A percentile compares a stretch with the other conserved stretches of the same genome.
Conservation (phyloP, 2,113 vertebrate species). For the Pitta sordida region DNA sequence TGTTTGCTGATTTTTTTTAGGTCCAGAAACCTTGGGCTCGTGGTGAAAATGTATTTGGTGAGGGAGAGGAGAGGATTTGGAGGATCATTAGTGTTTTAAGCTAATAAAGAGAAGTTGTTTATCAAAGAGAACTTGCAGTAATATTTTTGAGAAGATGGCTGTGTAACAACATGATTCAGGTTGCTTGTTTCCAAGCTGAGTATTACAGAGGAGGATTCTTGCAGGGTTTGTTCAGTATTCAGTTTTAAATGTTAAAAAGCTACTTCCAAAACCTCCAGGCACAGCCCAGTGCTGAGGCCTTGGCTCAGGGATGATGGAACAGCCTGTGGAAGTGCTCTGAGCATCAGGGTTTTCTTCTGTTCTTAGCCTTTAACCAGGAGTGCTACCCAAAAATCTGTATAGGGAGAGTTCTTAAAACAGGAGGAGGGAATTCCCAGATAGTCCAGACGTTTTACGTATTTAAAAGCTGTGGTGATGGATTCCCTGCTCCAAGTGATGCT, state of each 20-base stretch:
- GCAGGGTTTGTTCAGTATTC: neutral
- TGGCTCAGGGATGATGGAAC: fast-evolving
- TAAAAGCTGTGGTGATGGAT: neutral
- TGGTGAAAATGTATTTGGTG: neutral
- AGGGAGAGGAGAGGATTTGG: neutral
- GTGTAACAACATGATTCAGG: neutral
- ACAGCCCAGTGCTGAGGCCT: neutral
- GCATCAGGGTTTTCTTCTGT: neutral
- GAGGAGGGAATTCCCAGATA: neutral
- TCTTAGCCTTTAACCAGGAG: neutral
- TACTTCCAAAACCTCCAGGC: neutral
- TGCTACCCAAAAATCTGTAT: neutral
- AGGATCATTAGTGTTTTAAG: neutral
- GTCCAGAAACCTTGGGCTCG: neutral
- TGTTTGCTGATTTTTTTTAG: neutral
- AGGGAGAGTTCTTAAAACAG: neutral
- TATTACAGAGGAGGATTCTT: neutral
- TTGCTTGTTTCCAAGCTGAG: neutral
- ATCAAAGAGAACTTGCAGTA: neutral
- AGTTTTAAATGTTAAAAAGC: neutral
- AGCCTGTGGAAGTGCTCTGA: neutral
- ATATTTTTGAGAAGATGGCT: neutral
- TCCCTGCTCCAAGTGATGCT: fast-evolving
- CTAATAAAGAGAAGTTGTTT: neutral
- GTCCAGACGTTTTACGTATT: neutral